These are phyloP conservation scores for Tokudaia muenninki DNA, from an alignment of 2,797 vertebrate species.

Conservation along the genomic window DNA sequence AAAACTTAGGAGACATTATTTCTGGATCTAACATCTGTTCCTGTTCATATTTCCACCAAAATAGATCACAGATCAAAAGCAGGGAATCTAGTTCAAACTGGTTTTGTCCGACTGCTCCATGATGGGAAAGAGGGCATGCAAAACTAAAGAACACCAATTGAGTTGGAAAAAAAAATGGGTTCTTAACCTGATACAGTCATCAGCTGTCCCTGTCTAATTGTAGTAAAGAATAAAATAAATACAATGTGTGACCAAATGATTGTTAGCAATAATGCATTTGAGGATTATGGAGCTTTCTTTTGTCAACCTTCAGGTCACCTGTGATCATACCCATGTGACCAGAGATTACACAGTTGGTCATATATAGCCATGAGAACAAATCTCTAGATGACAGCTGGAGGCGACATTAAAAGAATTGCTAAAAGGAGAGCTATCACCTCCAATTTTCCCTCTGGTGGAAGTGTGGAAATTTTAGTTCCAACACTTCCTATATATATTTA, in stretches of 20 bases:
- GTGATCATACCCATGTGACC: conserved; percentile 36
- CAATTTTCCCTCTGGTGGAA: conserved; percentile 54
- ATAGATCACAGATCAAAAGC: conserved; percentile 58
- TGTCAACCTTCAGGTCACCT: conserved; percentile 55
- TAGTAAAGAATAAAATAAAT: conserved; percentile 41
- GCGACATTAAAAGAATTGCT: conserved; percentile 67
- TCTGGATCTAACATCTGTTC: neutral
- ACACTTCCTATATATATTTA: conserved; percentile 69
- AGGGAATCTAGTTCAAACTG: conserved; percentile 56
- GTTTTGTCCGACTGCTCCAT: conserved; percentile 10
- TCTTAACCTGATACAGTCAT: neutral
- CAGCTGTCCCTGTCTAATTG: conserved; percentile 16
- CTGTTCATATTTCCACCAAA: conserved; percentile 56
- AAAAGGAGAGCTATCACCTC: conserved; percentile 68
- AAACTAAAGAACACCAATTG: conserved; percentile 34
- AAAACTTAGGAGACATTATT: conserved; percentile 54
- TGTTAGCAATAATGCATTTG: conserved; percentile 2
- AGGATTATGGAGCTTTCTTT: neutral
- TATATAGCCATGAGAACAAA: conserved; percentile 68
- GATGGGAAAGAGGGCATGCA: neutral
- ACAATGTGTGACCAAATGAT: neutral
- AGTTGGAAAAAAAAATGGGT: conserved; percentile 2
- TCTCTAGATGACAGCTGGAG: conserved; percentile 61
- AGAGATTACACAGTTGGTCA: conserved; percentile 46
- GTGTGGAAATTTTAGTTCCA: conserved; percentile 60